phyloP scores from a whole-genome alignment of 2,888 invertebrate species.

The Ferrisia virgata region DNA sequence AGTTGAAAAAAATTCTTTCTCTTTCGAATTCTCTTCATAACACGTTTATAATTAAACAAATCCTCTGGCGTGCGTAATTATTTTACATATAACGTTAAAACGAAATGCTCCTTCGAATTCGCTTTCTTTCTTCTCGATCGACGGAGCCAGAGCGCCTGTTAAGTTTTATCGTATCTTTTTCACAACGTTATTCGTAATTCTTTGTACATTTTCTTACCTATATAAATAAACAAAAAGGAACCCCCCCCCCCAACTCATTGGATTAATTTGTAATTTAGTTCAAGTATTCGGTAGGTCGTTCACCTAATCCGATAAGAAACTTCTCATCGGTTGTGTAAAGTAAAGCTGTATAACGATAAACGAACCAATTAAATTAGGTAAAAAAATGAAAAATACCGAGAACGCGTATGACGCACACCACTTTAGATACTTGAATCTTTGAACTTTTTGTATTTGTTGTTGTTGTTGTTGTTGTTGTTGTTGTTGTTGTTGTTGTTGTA shows the following conservation, averaged over 20 bases:
- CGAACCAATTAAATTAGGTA: not conserved
- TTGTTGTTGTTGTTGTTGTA: no score
- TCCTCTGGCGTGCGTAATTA: no score
- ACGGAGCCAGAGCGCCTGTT: not conserved
- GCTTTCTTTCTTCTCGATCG: not conserved
- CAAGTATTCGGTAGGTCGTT: constrained; percentile 40
- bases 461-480: no score
- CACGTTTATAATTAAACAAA: no score
- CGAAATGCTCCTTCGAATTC: not conserved
- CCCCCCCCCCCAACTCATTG: not conserved
- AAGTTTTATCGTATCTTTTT: constrained; percentile 34
- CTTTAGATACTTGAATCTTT: not conserved
- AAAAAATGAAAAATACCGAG: not conserved
- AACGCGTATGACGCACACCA: not conserved
- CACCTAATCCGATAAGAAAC: constrained; percentile 45
- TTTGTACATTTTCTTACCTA: no score
- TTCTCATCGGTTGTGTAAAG: not conserved
- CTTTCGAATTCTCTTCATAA: no score
- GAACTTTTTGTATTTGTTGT: not conserved
- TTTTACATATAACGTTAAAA: no score
- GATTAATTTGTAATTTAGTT: not conserved
- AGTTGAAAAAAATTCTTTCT: no score
- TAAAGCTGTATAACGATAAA: not conserved
- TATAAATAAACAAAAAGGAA: no score
- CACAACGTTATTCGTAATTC: no score